Percentiles rank a stretch among this genome's conserved stretches.
These are phyloP conservation scores for Takifugu ocellatus DNA, from an alignment of 2,797 vertebrate genomes.

Conservation along the genomic window DNA sequence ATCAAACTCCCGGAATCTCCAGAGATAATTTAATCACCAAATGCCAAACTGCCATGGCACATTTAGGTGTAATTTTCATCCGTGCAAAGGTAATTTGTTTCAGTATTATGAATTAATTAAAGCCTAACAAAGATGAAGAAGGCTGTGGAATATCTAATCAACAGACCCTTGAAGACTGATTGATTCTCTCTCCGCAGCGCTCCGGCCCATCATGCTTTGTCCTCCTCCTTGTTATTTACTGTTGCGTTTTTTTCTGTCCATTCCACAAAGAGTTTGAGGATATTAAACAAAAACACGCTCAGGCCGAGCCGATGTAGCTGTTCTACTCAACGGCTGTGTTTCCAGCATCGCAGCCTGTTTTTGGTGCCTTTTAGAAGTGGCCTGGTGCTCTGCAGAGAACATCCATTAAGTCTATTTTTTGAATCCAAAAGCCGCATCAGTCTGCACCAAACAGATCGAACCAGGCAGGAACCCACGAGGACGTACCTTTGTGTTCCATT, in stretches of 20 bases:
- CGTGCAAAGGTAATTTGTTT: conserved; percentile 86
- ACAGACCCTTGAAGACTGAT: conserved; percentile 73
- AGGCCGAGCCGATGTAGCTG: too few species aligned
- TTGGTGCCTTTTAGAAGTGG: too few species aligned
- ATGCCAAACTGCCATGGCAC: conserved; percentile 79
- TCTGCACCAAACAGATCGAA: too few species aligned
- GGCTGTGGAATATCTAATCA: conserved; percentile 79
- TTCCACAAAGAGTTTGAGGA: too few species aligned
- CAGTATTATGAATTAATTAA: conserved; percentile 87
- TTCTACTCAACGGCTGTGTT: too few species aligned
- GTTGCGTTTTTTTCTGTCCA: background rate
- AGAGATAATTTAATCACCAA: conserved; percentile 83
- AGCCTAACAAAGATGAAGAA: conserved; percentile 83
- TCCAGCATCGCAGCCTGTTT: too few species aligned
- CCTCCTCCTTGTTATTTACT: conserved; percentile 21
- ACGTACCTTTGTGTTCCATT: too few species aligned
- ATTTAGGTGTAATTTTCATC: conserved; percentile 84
- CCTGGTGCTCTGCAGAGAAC: too few species aligned
- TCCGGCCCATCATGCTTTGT: conserved; percentile 45
- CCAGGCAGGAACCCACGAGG: too few species aligned
- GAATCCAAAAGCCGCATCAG: too few species aligned
- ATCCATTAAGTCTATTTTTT: too few species aligned
- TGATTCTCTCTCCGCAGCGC: conserved; percentile 63
- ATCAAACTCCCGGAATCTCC: conserved; percentile 75
- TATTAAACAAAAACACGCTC: too few species aligned